Evolutionary conservation across 2,113 vertebrate species (phyloP).

Genomic region (Ranitomeya variabilis): DNA sequence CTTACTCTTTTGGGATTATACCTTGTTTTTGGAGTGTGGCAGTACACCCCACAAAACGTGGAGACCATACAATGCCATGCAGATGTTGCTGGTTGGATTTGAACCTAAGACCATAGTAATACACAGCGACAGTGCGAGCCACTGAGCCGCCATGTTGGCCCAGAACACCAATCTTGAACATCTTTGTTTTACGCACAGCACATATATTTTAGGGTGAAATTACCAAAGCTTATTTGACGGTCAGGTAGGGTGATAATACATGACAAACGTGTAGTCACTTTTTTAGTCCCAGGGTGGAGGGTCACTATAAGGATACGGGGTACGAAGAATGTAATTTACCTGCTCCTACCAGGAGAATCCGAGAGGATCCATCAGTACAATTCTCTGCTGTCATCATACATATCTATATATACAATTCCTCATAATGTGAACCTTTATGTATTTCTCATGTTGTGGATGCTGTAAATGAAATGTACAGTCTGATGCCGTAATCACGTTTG

Average conservation of each 20-base stretch:
- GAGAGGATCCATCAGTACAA: neutral
- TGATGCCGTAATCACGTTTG: neutral
- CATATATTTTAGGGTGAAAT: neutral
- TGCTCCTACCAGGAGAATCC: neutral
- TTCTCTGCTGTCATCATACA: neutral
- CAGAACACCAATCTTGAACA: neutral
- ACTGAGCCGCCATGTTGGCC: too few relatives aligned
- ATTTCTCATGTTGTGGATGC: conserved; percentile 1
- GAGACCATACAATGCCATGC: neutral
- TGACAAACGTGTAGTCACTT: neutral
- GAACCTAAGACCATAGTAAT: too few relatives aligned
- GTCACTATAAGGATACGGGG: neutral
- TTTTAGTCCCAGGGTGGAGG: too few relatives aligned
- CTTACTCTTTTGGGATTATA: too few relatives aligned
- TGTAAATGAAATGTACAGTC: neutral
- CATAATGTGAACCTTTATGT: conserved; percentile 4
- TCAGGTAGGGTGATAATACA: neutral
- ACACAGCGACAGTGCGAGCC: too few relatives aligned
- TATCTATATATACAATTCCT: neutral
- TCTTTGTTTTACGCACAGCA: neutral
- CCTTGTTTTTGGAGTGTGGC: neutral
- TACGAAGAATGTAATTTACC: neutral
- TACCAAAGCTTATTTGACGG: neutral
- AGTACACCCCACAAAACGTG: neutral
- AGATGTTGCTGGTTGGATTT: neutral